Conservation (phyloP, 2,797 vertebrate species). For the Falco columbarius region DNA sequence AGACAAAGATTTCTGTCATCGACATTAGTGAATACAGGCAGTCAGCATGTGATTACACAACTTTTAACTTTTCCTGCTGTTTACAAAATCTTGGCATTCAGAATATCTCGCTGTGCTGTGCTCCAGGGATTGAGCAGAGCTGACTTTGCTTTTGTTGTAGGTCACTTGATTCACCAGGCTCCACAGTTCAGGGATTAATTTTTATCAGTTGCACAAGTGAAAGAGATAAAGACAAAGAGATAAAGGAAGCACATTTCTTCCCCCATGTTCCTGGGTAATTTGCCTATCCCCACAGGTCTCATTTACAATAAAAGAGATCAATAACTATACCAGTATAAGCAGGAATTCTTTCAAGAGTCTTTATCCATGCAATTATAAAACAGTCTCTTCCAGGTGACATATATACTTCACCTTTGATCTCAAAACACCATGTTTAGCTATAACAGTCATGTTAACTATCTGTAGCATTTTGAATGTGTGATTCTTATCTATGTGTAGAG, state of each 20-base stretch:
- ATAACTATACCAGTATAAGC: background rate
- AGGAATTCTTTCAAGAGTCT: constrained; percentile 9
- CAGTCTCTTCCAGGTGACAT: background rate
- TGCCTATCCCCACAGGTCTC: background rate
- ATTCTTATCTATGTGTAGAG: constrained; percentile 10
- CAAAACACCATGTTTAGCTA: background rate
- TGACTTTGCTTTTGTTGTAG: background rate
- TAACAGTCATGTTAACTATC: background rate
- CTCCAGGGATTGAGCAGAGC: background rate
- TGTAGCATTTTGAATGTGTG: background rate
- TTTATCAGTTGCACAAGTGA: constrained; percentile 21
- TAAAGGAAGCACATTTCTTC: background rate
- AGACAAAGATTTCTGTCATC: background rate
- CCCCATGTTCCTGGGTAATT: constrained; percentile 9
- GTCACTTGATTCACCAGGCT: background rate
- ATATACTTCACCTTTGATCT: constrained; percentile 44
- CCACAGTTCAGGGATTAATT: background rate
- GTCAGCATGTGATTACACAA: background rate
- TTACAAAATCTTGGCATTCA: background rate
- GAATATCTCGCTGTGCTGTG: background rate
- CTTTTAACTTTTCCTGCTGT: background rate
- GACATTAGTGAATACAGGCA: background rate
- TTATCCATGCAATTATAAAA: constrained; percentile 1
- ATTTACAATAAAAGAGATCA: background rate
- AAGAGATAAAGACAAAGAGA: constrained; percentile 34